phyloP scores from a whole-genome alignment of 2,113 vertebrate species.

The Trichechus manatus region DNA sequence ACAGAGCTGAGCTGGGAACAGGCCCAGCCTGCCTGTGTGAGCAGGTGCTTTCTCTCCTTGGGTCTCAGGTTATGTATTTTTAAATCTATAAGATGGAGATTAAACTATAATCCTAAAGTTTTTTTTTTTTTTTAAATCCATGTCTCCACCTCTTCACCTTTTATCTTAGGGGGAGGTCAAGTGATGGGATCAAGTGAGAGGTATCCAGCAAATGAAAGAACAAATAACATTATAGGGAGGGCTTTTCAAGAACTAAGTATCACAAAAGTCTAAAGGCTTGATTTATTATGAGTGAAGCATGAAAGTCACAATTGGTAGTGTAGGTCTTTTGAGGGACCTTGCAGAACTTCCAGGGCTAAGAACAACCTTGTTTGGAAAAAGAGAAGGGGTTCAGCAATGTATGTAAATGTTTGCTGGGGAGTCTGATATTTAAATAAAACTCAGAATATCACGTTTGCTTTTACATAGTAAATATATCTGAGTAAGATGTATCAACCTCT shows the following conservation, averaged over 20 bases:
- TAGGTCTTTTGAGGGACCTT: no score
- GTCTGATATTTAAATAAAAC: neutral
- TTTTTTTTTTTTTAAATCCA: neutral
- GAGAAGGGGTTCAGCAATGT: neutral
- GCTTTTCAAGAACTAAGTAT: neutral
- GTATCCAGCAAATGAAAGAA: neutral
- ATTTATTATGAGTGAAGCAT: neutral
- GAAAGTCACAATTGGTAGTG: neutral
- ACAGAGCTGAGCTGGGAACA: no score
- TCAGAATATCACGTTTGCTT: neutral
- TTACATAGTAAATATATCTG: neutral
- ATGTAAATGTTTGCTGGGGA: neutral
- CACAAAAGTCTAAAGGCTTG: neutral
- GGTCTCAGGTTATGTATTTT: neutral
- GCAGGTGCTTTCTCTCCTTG: neutral
- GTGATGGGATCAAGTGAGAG: neutral
- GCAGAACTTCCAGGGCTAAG: neutral
- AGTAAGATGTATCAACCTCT: neutral
- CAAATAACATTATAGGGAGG: neutral
- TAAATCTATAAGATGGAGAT: neutral
- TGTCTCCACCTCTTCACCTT: neutral
- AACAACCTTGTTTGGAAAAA: neutral
- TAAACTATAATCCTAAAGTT: neutral
- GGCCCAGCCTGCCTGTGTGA: no score
- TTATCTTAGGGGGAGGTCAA: neutral